Evolutionary conservation across 1,140 invertebrate species (phyloP).

Genomic region (Cherax destructor): DNA sequence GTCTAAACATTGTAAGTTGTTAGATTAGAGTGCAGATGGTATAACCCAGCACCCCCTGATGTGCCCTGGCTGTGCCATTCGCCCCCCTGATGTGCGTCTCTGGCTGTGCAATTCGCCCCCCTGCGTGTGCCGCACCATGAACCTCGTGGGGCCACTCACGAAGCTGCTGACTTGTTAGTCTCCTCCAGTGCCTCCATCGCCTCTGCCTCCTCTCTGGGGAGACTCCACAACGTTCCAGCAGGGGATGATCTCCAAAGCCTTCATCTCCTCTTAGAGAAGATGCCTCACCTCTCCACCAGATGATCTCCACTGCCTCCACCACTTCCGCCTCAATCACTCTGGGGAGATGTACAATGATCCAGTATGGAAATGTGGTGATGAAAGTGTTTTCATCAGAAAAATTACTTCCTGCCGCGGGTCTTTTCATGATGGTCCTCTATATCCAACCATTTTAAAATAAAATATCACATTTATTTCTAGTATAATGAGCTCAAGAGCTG

Average conservation of each 20-base stretch:
- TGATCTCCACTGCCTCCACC: background rate
- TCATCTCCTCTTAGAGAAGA: too few species aligned
- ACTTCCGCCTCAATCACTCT: background rate
- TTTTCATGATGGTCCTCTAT: too few species aligned
- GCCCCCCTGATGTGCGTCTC: constrained; percentile 37
- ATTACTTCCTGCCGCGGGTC: too few species aligned
- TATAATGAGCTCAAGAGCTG: too few species aligned
- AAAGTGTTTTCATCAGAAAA: too few species aligned
- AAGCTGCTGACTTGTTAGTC: constrained; percentile 19
- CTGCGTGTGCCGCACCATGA: constrained; percentile 33
- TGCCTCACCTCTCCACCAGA: too few species aligned
- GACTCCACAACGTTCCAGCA: too few species aligned
- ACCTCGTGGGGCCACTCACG: constrained; percentile 39
- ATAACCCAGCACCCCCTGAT: constrained; percentile 22
- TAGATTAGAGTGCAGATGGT: constrained; percentile 47
- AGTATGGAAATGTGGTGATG: background rate
- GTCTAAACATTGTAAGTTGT: constrained; percentile 48
- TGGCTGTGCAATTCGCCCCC: constrained; percentile 55
- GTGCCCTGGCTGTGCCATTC: constrained; percentile 11
- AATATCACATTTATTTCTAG: too few species aligned
- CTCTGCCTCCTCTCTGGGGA: too few species aligned
- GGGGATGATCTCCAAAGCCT: too few species aligned
- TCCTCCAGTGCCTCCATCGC: background rate
- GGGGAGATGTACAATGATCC: background rate
- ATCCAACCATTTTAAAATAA: too few species aligned